A percentile compares a stretch with the other conserved stretches of the same genome.
These are phyloP conservation scores for Habroteleia sp. DNA, from an alignment of 2,888 invertebrate species.

Conservation along the genomic window DNA sequence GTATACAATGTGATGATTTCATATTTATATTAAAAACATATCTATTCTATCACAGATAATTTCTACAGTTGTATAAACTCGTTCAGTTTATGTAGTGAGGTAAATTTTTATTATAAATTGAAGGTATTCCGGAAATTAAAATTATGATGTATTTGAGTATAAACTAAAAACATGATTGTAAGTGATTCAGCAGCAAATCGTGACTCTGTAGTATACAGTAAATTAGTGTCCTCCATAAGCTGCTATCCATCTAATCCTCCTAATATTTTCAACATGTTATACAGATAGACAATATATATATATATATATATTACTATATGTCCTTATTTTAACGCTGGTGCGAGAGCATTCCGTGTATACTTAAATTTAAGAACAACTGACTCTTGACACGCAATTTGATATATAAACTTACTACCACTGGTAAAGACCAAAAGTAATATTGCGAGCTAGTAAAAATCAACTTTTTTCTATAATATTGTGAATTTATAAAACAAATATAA, in stretches of 20 bases:
- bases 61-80: too few species aligned
- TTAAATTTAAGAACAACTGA: constrained; percentile 42
- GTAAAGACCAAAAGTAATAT: constrained; percentile 31
- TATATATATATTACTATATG: too few species aligned
- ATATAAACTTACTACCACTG: constrained; percentile 28
- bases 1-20: too few species aligned
- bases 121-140: constrained; percentile 34
- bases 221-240: constrained; percentile 34
- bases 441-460: constrained; percentile 2
- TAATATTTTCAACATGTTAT: constrained; percentile 40
- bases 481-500: too few species aligned
- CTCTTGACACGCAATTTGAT: constrained; percentile 47
- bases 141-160: constrained; percentile 32
- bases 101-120: constrained; percentile 26
- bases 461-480: constrained; percentile 7
- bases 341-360: constrained; percentile 36
- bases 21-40: too few species aligned
- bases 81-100: constrained; percentile 3
- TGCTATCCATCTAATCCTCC: constrained; percentile 21
- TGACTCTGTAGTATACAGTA: constrained; percentile 31
- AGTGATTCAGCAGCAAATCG: constrained; percentile 29
- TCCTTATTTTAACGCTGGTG: constrained; percentile 39
- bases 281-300: constrained; percentile 26
- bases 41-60: too few species aligned
- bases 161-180: constrained; percentile 39